These are phyloP conservation scores for Pampusana beccarii DNA, from an alignment of 2,113 vertebrate species.

Conservation along the genomic window DNA sequence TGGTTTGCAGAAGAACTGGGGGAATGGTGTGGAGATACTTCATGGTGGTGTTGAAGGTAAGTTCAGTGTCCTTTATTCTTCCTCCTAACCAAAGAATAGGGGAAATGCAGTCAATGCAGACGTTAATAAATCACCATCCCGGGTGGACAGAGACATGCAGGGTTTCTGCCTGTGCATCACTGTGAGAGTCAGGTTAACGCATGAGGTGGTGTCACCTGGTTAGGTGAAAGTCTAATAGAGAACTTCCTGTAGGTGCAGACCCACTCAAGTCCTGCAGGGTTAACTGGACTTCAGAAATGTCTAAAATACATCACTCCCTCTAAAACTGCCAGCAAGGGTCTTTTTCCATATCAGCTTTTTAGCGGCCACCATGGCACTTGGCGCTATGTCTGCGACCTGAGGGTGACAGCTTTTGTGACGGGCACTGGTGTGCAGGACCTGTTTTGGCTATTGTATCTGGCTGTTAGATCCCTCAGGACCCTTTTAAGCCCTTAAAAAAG, in stretches of 20 bases:
- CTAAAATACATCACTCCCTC: not conserved
- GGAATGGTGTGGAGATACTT: fast-evolving
- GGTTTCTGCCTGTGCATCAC: not conserved
- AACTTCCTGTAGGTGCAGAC: not conserved
- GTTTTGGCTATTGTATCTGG: not conserved
- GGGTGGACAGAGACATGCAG: fast-evolving
- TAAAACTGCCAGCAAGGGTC: not conserved
- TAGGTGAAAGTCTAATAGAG: not conserved
- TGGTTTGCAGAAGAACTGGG: not conserved
- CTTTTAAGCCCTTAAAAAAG: not conserved
- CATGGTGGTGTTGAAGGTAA: not conserved
- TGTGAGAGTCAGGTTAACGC: not conserved
- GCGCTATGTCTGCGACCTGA: fast-evolving
- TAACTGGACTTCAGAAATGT: not conserved
- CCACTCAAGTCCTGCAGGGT: not conserved
- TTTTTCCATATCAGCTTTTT: not conserved
- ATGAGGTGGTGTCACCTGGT: not conserved
- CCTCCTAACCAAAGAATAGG: not conserved
- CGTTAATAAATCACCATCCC: not conserved
- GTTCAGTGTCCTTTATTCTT: not conserved
- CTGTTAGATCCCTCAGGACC: not conserved
- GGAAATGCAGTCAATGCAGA: not conserved
- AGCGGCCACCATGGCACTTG: not conserved
- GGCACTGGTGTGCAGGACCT: not conserved
- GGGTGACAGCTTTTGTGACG: not conserved